A percentile compares a stretch with the other conserved stretches of the same genome.
Conservation (phyloP, 2,888 invertebrate genomes). For the Eupithecia insigniata region DNA sequence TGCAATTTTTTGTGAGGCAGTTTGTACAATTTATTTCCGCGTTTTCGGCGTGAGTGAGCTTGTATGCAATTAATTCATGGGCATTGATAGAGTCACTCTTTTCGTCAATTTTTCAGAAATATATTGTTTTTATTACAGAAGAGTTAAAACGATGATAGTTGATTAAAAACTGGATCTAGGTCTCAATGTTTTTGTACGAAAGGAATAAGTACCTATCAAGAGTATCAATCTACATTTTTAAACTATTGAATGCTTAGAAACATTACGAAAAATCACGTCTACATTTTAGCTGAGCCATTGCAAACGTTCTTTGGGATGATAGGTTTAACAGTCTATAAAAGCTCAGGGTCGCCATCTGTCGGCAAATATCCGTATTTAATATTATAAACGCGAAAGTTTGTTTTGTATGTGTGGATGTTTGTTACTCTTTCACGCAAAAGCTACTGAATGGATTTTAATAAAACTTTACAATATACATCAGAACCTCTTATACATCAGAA, state of each 20-base stretch:
- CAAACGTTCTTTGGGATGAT: too few relatives aligned
- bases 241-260: neutral
- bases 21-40: constrained; percentile 21
- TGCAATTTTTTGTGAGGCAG: constrained; percentile 31
- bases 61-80: constrained; percentile 6
- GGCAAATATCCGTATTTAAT: too few relatives aligned
- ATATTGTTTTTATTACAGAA: neutral
- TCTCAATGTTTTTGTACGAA: neutral
- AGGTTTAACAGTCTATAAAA: too few relatives aligned
- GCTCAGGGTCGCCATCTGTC: neutral
- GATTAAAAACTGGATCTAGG: too few relatives aligned
- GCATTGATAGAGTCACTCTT: neutral
- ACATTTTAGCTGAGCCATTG: neutral
- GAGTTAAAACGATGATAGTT: neutral
- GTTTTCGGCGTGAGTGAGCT: constrained; percentile 21
- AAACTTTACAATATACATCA: too few relatives aligned
- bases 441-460: too few relatives aligned
- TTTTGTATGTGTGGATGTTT: too few relatives aligned
- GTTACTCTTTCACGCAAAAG: too few relatives aligned
- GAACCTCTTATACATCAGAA: too few relatives aligned
- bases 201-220: neutral
- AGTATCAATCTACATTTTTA: neutral
- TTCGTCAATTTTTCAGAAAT: neutral
- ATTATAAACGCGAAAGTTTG: too few relatives aligned
- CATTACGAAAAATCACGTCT: neutral